Conservation (phyloP, 2,797 vertebrate genomes). For the Pristis pectinata region DNA sequence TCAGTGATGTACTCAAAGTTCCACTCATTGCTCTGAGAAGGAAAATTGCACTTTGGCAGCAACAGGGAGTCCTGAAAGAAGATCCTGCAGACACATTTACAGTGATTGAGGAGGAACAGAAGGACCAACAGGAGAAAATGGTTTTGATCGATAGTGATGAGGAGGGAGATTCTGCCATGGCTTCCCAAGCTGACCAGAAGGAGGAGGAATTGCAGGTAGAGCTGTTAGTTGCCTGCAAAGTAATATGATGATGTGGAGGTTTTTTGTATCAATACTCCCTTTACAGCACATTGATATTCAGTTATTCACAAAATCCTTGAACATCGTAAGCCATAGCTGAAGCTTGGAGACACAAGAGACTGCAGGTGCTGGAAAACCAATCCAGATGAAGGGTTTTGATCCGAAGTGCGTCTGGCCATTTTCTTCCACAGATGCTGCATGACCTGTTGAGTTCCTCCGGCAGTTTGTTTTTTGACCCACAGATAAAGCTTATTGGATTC, state of each 20-base stretch:
- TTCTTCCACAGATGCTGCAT: no score
- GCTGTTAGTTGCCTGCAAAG: background rate
- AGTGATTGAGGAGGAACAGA: conserved; percentile 77
- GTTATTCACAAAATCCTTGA: background rate
- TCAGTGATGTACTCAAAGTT: conserved; percentile 76
- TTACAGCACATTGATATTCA: background rate
- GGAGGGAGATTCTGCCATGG: conserved; percentile 90
- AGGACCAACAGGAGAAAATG: conserved; percentile 74
- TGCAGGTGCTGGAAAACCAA: no score
- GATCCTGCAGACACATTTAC: conserved; percentile 73
- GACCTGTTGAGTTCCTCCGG: no score
- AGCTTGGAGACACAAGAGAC: no score
- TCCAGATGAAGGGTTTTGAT: no score
- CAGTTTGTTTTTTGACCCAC: no score
- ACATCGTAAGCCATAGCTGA: background rate
- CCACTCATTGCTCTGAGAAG: conserved; percentile 75
- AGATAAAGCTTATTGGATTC: background rate
- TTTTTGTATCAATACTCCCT: background rate
- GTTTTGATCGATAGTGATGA: conserved; percentile 92
- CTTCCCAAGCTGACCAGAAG: conserved; percentile 91
- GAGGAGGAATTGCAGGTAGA: conserved; percentile 77
- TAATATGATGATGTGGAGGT: background rate
- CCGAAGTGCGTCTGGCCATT: no score
- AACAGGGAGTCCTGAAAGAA: conserved; percentile 85
- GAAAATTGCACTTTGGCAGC: conserved; percentile 88